phyloP scores from a whole-genome alignment of 2,113 vertebrate species.

The Albula glossodonta region DNA sequence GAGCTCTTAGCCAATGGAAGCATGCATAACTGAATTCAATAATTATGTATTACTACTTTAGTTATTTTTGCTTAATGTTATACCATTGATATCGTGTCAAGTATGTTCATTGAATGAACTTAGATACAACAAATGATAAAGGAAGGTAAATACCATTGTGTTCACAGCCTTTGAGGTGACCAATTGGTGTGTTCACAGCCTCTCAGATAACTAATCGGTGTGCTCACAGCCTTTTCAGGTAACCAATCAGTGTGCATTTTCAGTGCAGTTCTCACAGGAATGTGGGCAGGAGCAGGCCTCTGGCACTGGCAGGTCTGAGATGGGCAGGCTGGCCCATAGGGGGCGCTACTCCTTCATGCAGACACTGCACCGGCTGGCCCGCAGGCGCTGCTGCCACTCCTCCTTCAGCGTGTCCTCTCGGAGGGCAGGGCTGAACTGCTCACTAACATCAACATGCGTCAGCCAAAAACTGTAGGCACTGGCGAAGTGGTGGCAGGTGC shows the following conservation, averaged over 20 bases:
- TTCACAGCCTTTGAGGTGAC: conserved; percentile 27
- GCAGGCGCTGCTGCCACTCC: conserved; percentile 66
- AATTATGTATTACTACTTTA: not conserved
- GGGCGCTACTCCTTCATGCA: conserved; percentile 71
- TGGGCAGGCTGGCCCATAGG: not conserved
- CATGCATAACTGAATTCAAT: not conserved
- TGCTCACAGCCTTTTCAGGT: conserved; percentile 48
- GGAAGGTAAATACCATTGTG: conserved; percentile 36
- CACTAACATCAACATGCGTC: conserved; percentile 56
- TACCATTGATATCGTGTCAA: conserved; percentile 15
- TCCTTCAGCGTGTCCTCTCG: conserved; percentile 66
- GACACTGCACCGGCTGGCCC: conserved; percentile 79
- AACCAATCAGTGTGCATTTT: conserved; percentile 34
- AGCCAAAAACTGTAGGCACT: conserved; percentile 92
- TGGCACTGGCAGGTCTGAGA: not conserved
- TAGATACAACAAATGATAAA: conserved; percentile 15
- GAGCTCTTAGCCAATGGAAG: conserved; percentile 1
- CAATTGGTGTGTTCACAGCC: conserved; percentile 46
- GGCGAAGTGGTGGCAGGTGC: conserved; percentile 86
- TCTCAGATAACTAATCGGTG: conserved; percentile 38
- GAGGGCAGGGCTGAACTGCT: conserved; percentile 55
- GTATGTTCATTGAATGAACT: conserved; percentile 23
- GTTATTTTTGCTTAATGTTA: not conserved
- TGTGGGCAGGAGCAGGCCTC: not conserved
- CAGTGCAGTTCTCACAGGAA: conserved; percentile 28